Evolutionary conservation across 2,888 invertebrate genomes (phyloP).

Genomic region (Coenonympha arcania): DNA sequence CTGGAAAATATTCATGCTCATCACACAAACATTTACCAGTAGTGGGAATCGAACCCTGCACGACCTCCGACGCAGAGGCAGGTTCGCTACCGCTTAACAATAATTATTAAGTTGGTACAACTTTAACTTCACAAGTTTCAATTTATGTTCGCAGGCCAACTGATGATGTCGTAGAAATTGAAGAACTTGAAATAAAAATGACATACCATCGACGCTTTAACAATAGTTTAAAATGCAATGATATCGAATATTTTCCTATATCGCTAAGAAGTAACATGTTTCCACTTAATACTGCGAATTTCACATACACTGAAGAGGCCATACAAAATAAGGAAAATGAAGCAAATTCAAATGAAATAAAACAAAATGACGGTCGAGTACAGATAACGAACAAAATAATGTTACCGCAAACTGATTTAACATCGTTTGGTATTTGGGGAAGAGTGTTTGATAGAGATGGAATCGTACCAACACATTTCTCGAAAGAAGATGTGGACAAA

Average conservation of each 20-base stretch:
- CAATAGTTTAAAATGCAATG: constrained; percentile 46
- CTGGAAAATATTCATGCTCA: too few relatives aligned
- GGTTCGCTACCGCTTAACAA: too few relatives aligned
- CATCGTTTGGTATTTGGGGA: constrained; percentile 66
- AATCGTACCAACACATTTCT: constrained; percentile 38
- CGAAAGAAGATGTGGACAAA: constrained; percentile 40
- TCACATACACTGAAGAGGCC: constrained; percentile 34
- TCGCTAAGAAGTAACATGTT: constrained; percentile 65
- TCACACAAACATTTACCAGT: too few relatives aligned
- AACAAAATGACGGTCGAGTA: constrained; percentile 28
- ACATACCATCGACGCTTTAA: constrained; percentile 48
- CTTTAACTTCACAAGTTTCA: too few relatives aligned
- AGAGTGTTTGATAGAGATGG: constrained; percentile 67
- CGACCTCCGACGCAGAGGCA: too few relatives aligned
- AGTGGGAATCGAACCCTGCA: too few relatives aligned
- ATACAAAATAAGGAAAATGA: not conserved
- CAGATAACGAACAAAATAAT: constrained; percentile 43
- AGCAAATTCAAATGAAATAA: constrained; percentile 9
- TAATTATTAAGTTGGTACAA: too few relatives aligned
- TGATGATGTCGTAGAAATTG: constrained; percentile 51
- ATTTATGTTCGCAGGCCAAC: constrained; percentile 52
- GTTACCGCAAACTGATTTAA: constrained; percentile 51
- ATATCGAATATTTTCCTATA: constrained; percentile 65
- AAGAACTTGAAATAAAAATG: constrained; percentile 62
- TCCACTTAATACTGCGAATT: constrained; percentile 55